Conservation (phyloP, 2,113 vertebrate genomes). For the Vicugna pacos region DNA sequence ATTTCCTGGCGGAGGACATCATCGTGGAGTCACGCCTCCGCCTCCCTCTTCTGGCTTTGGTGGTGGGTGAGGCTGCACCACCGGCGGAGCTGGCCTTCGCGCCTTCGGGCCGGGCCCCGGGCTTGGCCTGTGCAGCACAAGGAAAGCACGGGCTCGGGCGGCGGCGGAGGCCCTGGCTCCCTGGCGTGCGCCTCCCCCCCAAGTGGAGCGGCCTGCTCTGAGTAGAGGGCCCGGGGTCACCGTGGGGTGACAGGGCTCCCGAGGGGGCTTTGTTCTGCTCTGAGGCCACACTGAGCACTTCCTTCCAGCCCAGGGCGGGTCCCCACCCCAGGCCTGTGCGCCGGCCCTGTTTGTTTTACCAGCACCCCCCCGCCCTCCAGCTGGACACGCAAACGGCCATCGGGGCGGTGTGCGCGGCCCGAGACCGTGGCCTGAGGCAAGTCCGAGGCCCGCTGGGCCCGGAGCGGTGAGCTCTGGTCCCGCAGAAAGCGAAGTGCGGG, state of each 20-base stretch:
- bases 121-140: not conserved
- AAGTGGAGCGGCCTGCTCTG: not conserved
- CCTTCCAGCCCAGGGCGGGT: conserved; percentile 88
- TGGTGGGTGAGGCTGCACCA: not conserved
- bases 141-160: not conserved
- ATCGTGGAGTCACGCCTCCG: not conserved
- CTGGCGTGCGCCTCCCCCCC: not conserved
- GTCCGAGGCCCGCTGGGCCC: not conserved
- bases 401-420: conserved; percentile 88
- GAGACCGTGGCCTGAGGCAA: not conserved
- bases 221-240: conserved; percentile 84
- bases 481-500: not conserved
- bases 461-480: not conserved
- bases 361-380: conserved; percentile 90
- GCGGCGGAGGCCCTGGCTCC: conserved; percentile 14
- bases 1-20: not conserved
- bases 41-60: not conserved
- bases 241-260: conserved; percentile 91
- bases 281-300: conserved; percentile 90
- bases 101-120: not conserved
- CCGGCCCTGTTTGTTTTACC: conserved; percentile 92
- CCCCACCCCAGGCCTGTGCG: conserved; percentile 70
- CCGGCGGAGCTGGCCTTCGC: not conserved
- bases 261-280: conserved; percentile 91
- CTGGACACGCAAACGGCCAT: conserved; percentile 88